Evolutionary conservation across 2,797 vertebrate species (phyloP), one percentile per base, ranked within the genome.

Genomic region (Gila robusta): DNA sequence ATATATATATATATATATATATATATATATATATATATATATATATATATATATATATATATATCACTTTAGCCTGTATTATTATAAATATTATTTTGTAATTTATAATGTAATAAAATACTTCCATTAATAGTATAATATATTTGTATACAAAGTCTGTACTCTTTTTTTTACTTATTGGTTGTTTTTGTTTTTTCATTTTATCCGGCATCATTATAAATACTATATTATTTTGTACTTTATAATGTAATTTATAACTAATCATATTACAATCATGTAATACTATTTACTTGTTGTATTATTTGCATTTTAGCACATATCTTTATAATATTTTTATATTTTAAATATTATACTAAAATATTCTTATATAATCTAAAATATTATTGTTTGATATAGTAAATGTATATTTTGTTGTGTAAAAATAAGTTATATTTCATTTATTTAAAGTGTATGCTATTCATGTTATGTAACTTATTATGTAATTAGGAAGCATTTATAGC

Each of bases 381-480:
- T 4, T 9, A 47, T 44, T 41, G n/a, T 47, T 17, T 49, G 5
- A 54, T 19, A 76, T 12, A 35, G 5, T 14, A 4, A 37, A 76
- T 54, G 4, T 72, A 1, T 32, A 54, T 35, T 76, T 54, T 19
- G 47, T 54, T 11, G 28, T 11, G 1, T 9, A 5, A 1, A 17
- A 5, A 47, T 52, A 21, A 4, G 11, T 23, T 67, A 10, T 44
- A 79, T 26, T 47, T 47, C 9, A 41, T 44, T 17, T 41, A 3
- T 26, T 47, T 4, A 14, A 80, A 67, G 28, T 32, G 17, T 2
- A 21, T 28, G 8, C 1, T 79, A 52, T 41, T 59, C 10, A n/a
- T 28, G 26, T 66, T 66, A 49, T 66, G 62, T 49, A 32, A 80
- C 41, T 47, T 44, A 28, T 80, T 80, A 67, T 67, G 12, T 67